These are phyloP conservation scores for Colletes gigas DNA, from an alignment of 1,140 invertebrate species.

Conservation along the genomic window DNA sequence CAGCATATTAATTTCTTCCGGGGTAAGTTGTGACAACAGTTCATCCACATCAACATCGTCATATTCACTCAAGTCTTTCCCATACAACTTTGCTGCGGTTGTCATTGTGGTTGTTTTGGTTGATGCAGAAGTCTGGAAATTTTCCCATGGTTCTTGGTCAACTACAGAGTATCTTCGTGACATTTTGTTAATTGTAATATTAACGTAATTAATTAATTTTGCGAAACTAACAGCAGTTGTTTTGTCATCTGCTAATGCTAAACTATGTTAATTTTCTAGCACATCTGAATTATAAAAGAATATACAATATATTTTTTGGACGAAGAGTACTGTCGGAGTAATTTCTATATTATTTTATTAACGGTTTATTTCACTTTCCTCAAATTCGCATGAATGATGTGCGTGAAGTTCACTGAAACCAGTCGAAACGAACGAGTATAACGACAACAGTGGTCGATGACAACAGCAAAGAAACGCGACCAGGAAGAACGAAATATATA, in stretches of 20 bases:
- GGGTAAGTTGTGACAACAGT: slow-evolving; percentile 94
- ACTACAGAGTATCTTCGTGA: slow-evolving; percentile 59
- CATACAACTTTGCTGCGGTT: slow-evolving; percentile 93
- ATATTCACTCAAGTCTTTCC: slow-evolving; percentile 95
- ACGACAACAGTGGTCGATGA: neutral
- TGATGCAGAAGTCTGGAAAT: slow-evolving; percentile 90
- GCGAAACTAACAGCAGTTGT: neutral
- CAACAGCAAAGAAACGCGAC: neutral
- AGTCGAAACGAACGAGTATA: neutral
- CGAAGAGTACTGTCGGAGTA: neutral
- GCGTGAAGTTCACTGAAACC: neutral
- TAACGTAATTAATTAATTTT: neutral
- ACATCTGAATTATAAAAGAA: neutral
- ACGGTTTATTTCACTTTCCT: slow-evolving; percentile 21
- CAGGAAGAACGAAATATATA: neutral
- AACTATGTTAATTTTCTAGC: slow-evolving; percentile 8
- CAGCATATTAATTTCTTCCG: slow-evolving; percentile 97
- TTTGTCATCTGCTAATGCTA: neutral
- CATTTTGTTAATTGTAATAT: slow-evolving; percentile 40
- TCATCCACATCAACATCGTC: slow-evolving; percentile 98
- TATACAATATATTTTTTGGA: neutral
- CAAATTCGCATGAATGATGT: neutral
- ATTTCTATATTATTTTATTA: neutral
- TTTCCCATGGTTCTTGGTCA: slow-evolving; percentile 59
- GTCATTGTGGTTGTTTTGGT: slow-evolving; percentile 94